A percentile compares a stretch with the other conserved stretches of the same genome.
Conservation (phyloP, 2,113 vertebrate species). For the Microcebus lehilahytsara region DNA sequence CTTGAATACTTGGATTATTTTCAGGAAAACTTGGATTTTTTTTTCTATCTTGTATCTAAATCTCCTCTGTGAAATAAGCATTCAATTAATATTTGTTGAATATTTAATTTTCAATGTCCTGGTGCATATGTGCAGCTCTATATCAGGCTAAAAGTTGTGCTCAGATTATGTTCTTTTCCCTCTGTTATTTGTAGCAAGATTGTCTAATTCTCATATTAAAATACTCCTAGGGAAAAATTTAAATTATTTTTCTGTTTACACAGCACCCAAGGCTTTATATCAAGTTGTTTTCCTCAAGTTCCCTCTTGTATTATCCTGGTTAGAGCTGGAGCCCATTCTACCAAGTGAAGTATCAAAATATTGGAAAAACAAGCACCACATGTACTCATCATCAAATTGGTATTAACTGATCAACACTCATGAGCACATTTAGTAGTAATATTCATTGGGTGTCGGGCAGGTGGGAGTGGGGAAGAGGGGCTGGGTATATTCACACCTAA, state of each 20-base stretch:
- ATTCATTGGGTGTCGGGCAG: too few species aligned
- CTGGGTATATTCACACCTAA: too few species aligned
- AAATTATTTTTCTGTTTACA: background rate
- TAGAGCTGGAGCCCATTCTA: too few species aligned
- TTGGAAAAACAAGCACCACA: too few species aligned
- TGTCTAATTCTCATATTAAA: background rate
- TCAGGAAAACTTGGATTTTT: background rate
- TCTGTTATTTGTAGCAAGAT: background rate
- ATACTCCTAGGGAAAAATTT: background rate
- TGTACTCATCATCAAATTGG: too few species aligned
- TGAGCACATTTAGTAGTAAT: too few species aligned
- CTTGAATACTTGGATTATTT: background rate
- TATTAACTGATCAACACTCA: too few species aligned
- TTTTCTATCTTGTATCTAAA: background rate
- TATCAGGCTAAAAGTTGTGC: background rate
- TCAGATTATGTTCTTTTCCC: background rate
- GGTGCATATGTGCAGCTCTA: background rate
- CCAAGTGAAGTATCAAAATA: too few species aligned
- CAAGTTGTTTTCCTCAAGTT: background rate
- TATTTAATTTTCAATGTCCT: background rate
- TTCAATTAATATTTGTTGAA: background rate
- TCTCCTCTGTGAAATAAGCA: background rate
- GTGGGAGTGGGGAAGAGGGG: too few species aligned
- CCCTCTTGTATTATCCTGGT: too few species aligned
- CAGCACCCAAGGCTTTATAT: background rate